Base-by-base conservation (phyloP, 2,113 vertebrate species). In the Microcebus murinus region DNA sequence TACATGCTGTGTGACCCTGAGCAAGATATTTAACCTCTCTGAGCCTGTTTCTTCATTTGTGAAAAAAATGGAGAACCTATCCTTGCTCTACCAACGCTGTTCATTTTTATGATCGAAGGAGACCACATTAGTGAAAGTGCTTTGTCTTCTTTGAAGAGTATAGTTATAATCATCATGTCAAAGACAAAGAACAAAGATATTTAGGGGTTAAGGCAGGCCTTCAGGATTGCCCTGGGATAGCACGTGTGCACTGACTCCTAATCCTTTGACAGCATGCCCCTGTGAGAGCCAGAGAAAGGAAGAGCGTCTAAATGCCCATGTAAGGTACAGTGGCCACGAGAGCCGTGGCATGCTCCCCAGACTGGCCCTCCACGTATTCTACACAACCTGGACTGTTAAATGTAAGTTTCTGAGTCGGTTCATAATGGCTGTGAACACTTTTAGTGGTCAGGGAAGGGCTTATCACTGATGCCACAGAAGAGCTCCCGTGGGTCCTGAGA, bases 291-390 rank as follows among this genome's bases (percentile, higher is more conserved):
- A 50, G 61, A 67, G 39, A 88, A 76, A 67, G 27, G 36, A 2
- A 80, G 39, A 11, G 14, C 12, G 68, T 57, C 59, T 63, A 68
- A 70, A 52, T 4, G 27, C 6, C 31, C 36, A 52, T 14, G 55
- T 71, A 21, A 76, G 39, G 55, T 31, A 6, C 61, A 6, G 14
- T 23, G 34, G 55, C 27, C 48, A 20, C 1, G 23, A 48, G 99
- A 94, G 99, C 98, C 98, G 99, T 99, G 71, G 99, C 99, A 45
- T 98, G 98, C 73, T 99, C 99, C 45, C 99, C 98, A 0, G 99
- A 99, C 57, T 99, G 99, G 97, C 99, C 99, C 95, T 99, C 97
- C 6, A 99, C 34, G 74, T 99, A 99, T 97, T 99, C 99, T 98
- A 99, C 98, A 92, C 99, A 99, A 21, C 99, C 99, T 0, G 99